Conservation (phyloP, 2,888 invertebrate species). For the Acrocyrtus sp. region DNA sequence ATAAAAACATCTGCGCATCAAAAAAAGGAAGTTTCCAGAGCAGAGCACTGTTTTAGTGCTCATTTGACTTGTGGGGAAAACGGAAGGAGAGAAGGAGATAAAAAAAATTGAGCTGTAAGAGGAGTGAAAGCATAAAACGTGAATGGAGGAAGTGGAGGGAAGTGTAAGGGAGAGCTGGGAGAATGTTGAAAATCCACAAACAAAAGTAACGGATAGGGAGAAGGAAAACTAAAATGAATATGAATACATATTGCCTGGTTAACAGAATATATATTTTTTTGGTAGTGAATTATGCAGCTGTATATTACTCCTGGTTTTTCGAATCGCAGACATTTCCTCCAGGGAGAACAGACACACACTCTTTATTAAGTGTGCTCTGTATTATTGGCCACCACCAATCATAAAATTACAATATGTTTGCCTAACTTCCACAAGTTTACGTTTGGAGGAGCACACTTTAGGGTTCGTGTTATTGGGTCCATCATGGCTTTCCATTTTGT, state of each 20-base stretch:
- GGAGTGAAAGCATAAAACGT: slow-evolving; percentile 33
- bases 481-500: not conserved
- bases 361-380: slow-evolving; percentile 16
- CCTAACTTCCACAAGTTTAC: not conserved
- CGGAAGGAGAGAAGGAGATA: slow-evolving; percentile 24
- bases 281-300: slow-evolving; percentile 12
- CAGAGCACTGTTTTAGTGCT: too few relatives aligned
- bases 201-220: too few relatives aligned
- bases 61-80: too few relatives aligned
- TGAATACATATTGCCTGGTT: slow-evolving; percentile 56
- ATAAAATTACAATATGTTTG: not conserved
- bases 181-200: too few relatives aligned
- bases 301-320: slow-evolving; percentile 1
- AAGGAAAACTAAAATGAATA: slow-evolving; percentile 38
- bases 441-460: not conserved
- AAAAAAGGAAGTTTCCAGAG: too few relatives aligned
- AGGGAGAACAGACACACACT: slow-evolving; percentile 21
- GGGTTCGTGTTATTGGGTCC: not conserved
- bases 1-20: too few relatives aligned
- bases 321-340: slow-evolving; percentile 33
- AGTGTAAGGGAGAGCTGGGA: slow-evolving; percentile 12
- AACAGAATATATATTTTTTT: slow-evolving; percentile 35
- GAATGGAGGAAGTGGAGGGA: slow-evolving; percentile 7
- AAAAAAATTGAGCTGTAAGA: slow-evolving; percentile 19
- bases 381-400: slow-evolving; percentile 11